Evolutionary conservation across 2,888 invertebrate genomes (phyloP).

Genomic region (Rhodophaea formosa): DNA sequence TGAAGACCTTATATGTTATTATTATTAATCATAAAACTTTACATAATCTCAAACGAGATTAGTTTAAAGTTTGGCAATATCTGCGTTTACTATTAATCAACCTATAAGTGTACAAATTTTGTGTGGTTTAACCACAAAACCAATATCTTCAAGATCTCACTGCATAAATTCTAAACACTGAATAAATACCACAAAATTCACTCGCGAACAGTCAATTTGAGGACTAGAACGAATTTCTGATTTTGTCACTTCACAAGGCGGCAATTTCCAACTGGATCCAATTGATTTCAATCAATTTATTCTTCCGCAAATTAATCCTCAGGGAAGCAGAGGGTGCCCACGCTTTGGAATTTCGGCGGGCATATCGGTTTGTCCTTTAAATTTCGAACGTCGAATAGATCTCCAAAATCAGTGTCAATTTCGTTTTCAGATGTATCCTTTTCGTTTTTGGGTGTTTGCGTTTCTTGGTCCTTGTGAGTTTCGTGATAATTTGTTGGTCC

Average conservation of each 20-base stretch:
- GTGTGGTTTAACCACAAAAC: not conserved
- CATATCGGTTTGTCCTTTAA: constrained; percentile 1
- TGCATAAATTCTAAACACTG: not conserved
- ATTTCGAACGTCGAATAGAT: not conserved
- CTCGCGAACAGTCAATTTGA: not conserved
- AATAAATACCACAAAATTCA: constrained; percentile 7
- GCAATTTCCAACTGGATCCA: constrained; percentile 13
- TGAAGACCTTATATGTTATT: too few relatives aligned
- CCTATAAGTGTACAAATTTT: not conserved
- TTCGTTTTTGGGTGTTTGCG: not conserved
- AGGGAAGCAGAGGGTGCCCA: constrained; percentile 6
- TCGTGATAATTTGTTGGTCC: constrained; percentile 54
- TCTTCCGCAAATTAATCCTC: constrained; percentile 9
- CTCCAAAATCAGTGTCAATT: constrained; percentile 10
- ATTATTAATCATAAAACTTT: too few relatives aligned
- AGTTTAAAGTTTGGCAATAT: not conserved
- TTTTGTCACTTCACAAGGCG: constrained; percentile 4
- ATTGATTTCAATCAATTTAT: constrained; percentile 14
- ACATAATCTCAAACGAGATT: too few relatives aligned
- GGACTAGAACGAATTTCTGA: constrained; percentile 1
- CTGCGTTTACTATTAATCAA: not conserved
- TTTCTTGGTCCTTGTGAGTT: constrained; percentile 7
- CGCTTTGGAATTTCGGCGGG: constrained; percentile 1
- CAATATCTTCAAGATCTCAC: not conserved
- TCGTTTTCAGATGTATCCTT: constrained; percentile 10